Evolutionary conservation across 2,797 vertebrate genomes (phyloP).

Genomic region (Eutrigla gurnardus): DNA sequence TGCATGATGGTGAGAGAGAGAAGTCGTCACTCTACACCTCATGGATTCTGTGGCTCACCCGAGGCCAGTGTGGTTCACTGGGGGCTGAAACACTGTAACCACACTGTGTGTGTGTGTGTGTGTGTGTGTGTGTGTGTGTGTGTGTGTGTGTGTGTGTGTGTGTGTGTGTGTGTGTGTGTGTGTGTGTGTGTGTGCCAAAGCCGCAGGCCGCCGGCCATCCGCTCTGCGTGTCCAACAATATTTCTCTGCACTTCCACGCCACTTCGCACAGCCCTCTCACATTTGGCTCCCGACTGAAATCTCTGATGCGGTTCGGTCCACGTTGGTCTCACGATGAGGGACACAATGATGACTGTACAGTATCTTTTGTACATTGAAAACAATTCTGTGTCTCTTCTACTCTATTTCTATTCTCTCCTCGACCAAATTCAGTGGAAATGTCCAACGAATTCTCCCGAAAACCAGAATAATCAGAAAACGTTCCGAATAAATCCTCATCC

Average conservation of each 20-base stretch:
- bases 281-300: no score
- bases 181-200: conserved; percentile 50
- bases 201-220: conserved; percentile 45
- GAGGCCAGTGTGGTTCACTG: conserved; percentile 83
- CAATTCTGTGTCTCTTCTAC: no score
- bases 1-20: conserved; percentile 12
- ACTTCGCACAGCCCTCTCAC: not conserved
- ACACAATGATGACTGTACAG: no score
- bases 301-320: no score
- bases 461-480: no score
- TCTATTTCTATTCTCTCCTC: no score
- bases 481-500: not conserved
- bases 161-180: conserved; percentile 1
- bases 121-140: conserved; percentile 27
- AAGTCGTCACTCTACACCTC: conserved; percentile 79
- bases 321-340: no score
- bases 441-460: no score
- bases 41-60: conserved; percentile 81
- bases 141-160: conserved; percentile 17
- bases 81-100: conserved; percentile 81
- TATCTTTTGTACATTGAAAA: no score
- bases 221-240: conserved; percentile 47
- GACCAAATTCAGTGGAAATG: no score
- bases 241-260: conserved; percentile 17
- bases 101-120: conserved; percentile 57